phyloP scores from a whole-genome alignment of 2,888 invertebrate genomes.

The Caenorhabditis parvicauda region DNA sequence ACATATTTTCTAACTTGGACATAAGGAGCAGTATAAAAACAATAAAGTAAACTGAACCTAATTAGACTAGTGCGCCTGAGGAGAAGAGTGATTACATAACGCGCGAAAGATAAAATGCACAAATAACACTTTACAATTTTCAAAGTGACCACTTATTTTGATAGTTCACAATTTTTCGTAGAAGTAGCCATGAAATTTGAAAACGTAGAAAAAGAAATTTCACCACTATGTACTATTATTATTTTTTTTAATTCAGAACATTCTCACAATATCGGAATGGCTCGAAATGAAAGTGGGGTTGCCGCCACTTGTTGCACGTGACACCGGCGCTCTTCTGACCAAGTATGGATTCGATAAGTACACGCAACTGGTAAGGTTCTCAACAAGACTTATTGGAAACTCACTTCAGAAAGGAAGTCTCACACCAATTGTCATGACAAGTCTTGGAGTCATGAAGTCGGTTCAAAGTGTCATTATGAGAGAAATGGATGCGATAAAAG shows the following conservation, averaged over 20 bases:
- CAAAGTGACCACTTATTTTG: neutral
- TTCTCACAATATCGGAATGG: slow-evolving; percentile 21
- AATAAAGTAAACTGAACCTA: too few relatives aligned
- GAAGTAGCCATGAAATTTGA: neutral
- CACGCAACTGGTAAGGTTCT: slow-evolving; percentile 10
- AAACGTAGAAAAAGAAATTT: neutral
- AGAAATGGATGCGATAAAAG: slow-evolving; percentile 18
- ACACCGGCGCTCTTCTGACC: slow-evolving; percentile 21
- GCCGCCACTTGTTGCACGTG: slow-evolving; percentile 13
- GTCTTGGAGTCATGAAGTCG: slow-evolving; percentile 2
- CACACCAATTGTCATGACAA: slow-evolving; percentile 5
- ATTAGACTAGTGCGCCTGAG: too few relatives aligned
- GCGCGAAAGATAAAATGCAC: too few relatives aligned
- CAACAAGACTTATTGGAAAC: neutral
- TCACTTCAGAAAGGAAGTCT: slow-evolving; percentile 9
- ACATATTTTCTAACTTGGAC: too few relatives aligned
- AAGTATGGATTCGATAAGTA: slow-evolving; percentile 25
- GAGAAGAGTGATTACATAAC: too few relatives aligned
- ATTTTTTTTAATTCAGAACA: slow-evolving; percentile 15
- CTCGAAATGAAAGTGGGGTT: slow-evolving; percentile 19
- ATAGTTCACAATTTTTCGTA: neutral
- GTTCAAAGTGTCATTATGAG: slow-evolving; percentile 12
- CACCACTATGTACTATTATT: too few relatives aligned
- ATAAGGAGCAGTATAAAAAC: too few relatives aligned
- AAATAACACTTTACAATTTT: too few relatives aligned